Percentiles rank a stretch among this genome's conserved stretches.
Conservation (phyloP, 1,140 invertebrate genomes). For the Drosophila punjabiensis region DNA sequence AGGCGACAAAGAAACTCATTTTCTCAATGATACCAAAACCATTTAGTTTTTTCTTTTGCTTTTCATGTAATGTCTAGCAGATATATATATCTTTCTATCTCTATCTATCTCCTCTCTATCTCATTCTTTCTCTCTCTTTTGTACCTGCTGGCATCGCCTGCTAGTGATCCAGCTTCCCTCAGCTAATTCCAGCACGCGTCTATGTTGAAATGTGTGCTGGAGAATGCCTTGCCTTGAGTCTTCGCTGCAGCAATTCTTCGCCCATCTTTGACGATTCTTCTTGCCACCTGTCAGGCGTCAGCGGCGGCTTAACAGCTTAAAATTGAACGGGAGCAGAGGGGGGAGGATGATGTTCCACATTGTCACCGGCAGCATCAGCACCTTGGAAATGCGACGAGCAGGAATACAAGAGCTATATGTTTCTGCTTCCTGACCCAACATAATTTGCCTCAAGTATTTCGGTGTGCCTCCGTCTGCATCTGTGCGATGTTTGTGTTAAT, state of each 20-base stretch:
- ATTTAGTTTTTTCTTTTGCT: background rate
- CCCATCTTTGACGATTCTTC: constrained; percentile 26
- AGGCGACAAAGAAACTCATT: background rate
- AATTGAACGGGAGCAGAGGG: constrained; percentile 11
- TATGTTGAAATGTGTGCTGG: constrained; percentile 55
- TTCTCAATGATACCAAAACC: background rate
- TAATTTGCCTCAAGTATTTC: constrained; percentile 70
- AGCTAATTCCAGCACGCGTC: constrained; percentile 72
- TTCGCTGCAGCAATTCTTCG: background rate
- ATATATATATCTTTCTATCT: no score
- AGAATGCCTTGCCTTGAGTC: constrained; percentile 37
- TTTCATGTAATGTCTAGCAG: background rate
- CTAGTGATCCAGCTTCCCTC: background rate
- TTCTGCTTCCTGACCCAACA: constrained; percentile 44
- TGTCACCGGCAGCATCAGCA: constrained; percentile 54
- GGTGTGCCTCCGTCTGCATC: constrained; percentile 10
- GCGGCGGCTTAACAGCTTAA: constrained; percentile 67
- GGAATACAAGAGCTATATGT: constrained; percentile 12
- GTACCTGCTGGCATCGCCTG: constrained; percentile 5
- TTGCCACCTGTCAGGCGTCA: constrained; percentile 73
- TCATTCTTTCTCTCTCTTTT: background rate
- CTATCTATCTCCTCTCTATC: no score
- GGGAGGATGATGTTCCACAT: constrained; percentile 51
- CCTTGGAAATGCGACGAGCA: constrained; percentile 48
- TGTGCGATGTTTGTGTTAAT: constrained; percentile 59